Evolutionary conservation across 2,113 vertebrate species (phyloP), one percentile per base, ranked within the genome.

Genomic region (Solea senegalensis): DNA sequence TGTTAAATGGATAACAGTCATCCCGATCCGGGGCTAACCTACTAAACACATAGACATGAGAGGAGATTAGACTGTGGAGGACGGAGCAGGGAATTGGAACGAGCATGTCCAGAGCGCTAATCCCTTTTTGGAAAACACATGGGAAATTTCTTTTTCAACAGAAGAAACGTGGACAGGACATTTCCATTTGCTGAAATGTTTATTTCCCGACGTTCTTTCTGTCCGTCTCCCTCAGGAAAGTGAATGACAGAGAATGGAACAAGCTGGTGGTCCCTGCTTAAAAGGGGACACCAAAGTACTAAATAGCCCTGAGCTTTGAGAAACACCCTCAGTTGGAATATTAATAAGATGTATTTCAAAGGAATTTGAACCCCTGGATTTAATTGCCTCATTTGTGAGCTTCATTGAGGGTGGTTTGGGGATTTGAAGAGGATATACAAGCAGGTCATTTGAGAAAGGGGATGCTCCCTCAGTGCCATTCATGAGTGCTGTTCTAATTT

Each of bases 321-420:
- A 21, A 21, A 21, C 80, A 82, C 67, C 65, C 83, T 54, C 78
- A 66, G 68, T 75, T 45, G 69, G 73, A 72, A 80, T 86, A 85
- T 85, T 88, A 81, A 90, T 34, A 34, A 84, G 86, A 81, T 83
- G 76, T 64, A 77, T 76, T 84, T 89, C 80, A 84, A 81, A 90
- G 70, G 65, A 73, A 49, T 79, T 78, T 77, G 46, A 87, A 81
- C 69, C 62, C 56, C 74, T 71, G 53, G 65, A 76, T 89, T 81
- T 85, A 91, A 89, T 89, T 88, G 85, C 76, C 80, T 86, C 79
- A 79, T 87, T 90, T 84, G 81, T 74, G 73, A 73, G 81, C 80
- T 13, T 89, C 80, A 73, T 72, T 67, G 52, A 71, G 58, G 63
- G 63, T n/a, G 72, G 74, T 73, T 51, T 43, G 55, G 52, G 76